Percentiles rank a stretch among this genome's conserved stretches.
These are phyloP conservation scores for Anthoscopus minutus DNA, from an alignment of 2,113 vertebrate species.

Conservation along the genomic window DNA sequence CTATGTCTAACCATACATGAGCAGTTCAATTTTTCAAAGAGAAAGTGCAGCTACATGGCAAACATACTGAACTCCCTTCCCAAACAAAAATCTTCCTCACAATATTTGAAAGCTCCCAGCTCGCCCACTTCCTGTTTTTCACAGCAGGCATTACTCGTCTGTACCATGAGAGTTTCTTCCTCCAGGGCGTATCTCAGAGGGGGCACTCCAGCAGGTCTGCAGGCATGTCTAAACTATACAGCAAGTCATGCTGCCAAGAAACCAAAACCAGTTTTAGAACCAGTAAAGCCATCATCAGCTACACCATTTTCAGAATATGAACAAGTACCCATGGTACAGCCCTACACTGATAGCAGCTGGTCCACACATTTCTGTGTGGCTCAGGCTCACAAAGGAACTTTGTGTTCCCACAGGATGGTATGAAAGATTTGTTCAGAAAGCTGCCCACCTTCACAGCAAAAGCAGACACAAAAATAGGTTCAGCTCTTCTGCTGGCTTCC, in stretches of 20 bases:
- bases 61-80: neutral
- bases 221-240: neutral
- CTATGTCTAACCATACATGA: neutral
- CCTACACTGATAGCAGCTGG: neutral
- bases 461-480: neutral
- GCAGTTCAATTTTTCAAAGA: neutral
- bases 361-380: neutral
- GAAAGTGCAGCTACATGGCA: neutral
- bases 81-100: neutral
- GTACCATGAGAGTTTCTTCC: neutral
- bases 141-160: neutral
- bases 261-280: neutral
- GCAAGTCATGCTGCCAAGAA: neutral
- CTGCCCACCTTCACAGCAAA: neutral
- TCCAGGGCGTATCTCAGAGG: neutral
- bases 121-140: neutral
- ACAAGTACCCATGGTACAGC: neutral
- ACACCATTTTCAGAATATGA: neutral
- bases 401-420: neutral
- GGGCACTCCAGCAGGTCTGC: neutral
- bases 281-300: neutral
- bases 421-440: neutral
- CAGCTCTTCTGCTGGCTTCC: neutral
- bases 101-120: neutral
- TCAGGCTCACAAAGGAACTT: neutral